Evolutionary conservation across 2,888 invertebrate genomes (phyloP), one percentile per base, ranked within the genome.

Genomic region (Piscicola geometra): DNA sequence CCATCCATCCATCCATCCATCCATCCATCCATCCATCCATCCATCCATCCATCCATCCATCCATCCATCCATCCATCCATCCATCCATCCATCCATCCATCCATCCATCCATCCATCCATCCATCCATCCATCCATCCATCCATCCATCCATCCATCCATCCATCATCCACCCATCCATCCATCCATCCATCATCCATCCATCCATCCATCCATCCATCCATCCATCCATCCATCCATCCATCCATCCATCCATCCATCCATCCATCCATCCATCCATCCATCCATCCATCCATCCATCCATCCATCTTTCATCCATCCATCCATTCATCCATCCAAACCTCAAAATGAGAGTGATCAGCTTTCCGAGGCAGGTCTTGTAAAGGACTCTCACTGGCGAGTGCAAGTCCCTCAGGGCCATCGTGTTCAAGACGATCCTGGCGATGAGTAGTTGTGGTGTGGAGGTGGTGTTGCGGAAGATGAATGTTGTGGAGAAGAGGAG

Each of bases 351-450:
- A 33, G 35, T 73, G 64, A 73, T 30, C 0, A 73, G 30, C 1
- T 35, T 2, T 5, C 73, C 73, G 1, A 35, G n/a, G 33, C 12
- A 56, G 25, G 60, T 56, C n/a, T 56, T 32, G 36, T 73, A 64
- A 21, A 73, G 35, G 28, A 73, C n/a, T 60, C 41, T 60, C 36
- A 73, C 33, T 25, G 73, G 64, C 18, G 73, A 64, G 25, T 73
- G 52, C 21, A 64, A 33, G 56, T 73, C 73, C 35, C 73, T 73
- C 32, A 73, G 30, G 1, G 73, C 64, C 3, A 56, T 73, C 64
- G 64, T 64, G n/a, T 60, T 64, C 32, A 64, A n/a, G 25, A 73
- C 64, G 28, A 73, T 64, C 73, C 73, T 73, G 50, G 18, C 3
- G 33, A 32, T 9, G 15, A n/a, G n/a, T n/a, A n/a, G n/a, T n/a